Conservation (phyloP, 2,888 invertebrate genomes). For the Eurois occulta region DNA sequence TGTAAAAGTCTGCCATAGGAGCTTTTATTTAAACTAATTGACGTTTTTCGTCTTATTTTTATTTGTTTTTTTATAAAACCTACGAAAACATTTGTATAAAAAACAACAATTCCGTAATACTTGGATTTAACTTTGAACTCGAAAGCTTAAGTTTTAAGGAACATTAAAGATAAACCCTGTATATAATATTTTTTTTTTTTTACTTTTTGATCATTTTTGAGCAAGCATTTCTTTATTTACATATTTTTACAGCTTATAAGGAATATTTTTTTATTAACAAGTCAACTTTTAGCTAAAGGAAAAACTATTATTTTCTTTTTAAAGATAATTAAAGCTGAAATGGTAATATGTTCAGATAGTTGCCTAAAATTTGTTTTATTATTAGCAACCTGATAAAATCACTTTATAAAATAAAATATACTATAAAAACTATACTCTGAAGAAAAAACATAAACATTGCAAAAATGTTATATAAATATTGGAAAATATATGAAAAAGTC, state of each 20-base stretch:
- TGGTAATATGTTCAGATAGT: constrained; percentile 77
- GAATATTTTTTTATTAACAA: constrained; percentile 36
- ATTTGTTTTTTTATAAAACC: constrained; percentile 7
- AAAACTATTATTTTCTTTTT: constrained; percentile 55
- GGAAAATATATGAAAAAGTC: constrained; percentile 2
- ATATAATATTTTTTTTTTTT: constrained; percentile 57
- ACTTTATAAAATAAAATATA: constrained; percentile 37
- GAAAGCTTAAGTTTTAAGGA: constrained; percentile 61
- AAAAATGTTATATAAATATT: constrained; percentile 27
- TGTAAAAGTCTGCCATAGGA: background rate
- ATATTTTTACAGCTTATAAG: constrained; percentile 55
- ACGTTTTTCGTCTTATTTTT: constrained; percentile 10
- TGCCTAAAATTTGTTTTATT: constrained; percentile 29
- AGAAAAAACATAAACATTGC: constrained; percentile 25
- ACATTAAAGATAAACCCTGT: constrained; percentile 75
- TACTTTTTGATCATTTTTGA: constrained; percentile 74
- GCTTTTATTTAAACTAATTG: constrained; percentile 23
- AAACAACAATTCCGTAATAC: constrained; percentile 61
- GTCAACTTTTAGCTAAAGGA: constrained; percentile 60
- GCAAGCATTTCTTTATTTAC: constrained; percentile 71
- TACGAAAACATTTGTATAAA: constrained; percentile 66
- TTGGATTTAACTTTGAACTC: constrained; percentile 57
- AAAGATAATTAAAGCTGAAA: constrained; percentile 79
- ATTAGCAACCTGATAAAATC: constrained; percentile 48
- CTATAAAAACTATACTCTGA: constrained; percentile 30